A percentile compares a stretch with the other conserved stretches of the same genome.
These are phyloP conservation scores for Campaea margaritaria DNA, from an alignment of 2,888 invertebrate species.

Conservation along the genomic window DNA sequence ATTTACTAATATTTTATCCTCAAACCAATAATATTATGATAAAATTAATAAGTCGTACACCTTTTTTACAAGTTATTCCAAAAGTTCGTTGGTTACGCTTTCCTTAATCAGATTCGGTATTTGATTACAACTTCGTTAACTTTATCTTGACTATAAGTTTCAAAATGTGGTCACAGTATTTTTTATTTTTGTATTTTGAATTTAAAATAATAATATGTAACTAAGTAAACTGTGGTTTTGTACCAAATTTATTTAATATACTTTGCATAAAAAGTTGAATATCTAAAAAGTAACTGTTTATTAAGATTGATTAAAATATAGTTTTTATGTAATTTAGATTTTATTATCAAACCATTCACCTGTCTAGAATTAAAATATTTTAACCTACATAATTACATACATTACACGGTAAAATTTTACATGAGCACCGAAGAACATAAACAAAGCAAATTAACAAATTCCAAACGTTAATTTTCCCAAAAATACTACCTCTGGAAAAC, in stretches of 20 bases:
- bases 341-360: too few relatives aligned
- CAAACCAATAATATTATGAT: conserved; percentile 10
- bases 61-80: conserved; percentile 19
- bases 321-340: too few relatives aligned
- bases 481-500: conserved; percentile 1
- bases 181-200: neutral
- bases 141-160: conserved; percentile 13
- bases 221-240: too few relatives aligned
- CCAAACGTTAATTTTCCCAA: neutral
- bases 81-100: conserved; percentile 19
- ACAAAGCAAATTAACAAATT: neutral
- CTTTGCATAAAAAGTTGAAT: too few relatives aligned
- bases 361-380: too few relatives aligned
- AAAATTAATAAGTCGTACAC: conserved; percentile 10
- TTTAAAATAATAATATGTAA: neutral
- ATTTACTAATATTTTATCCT: conserved; percentile 23
- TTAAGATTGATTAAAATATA: too few relatives aligned
- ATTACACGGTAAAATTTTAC: too few relatives aligned
- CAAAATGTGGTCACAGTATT: conserved; percentile 1
- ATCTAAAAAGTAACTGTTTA: too few relatives aligned
- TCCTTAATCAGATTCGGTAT: conserved; percentile 16
- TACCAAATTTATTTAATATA: too few relatives aligned
- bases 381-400: too few relatives aligned
- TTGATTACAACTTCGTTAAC: conserved; percentile 18
- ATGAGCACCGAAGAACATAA: neutral